Base-by-base conservation (phyloP, 2,113 vertebrate genomes). In the Oriolus oriolus region DNA sequence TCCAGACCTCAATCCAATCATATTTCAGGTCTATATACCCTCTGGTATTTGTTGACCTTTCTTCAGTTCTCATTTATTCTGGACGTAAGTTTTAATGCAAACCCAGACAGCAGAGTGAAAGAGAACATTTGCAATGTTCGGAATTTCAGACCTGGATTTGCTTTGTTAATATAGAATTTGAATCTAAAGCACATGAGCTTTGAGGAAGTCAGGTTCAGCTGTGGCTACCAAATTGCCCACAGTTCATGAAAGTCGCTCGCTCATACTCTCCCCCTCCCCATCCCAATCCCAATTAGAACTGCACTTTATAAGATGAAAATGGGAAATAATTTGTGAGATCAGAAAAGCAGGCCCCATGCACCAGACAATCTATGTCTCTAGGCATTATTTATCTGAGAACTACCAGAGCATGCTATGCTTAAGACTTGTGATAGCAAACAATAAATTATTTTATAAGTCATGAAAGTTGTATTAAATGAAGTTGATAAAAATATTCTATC, bases 221-320 rank as follows among this genome's bases (percentile, higher is more conserved):
- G 31, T 57, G 60, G 53, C 30, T 75, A 59, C 18, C 8, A 52
- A 66, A 71, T 13, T 61, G 27, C 21, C 52, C 20, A 13, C 1
- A 2, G 44, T 19, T 79, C 30, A 35, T 53, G 5, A 33, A 81
- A 90, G 24, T 44, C 70, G 39, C 13, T 73, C 30, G 56, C 14
- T 7, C 21, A 18, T 20, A 33, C 2, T 50, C 14, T 77, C 9
- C 37, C n/a, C 26, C 5, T 79, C 2, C 0, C 22, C 8, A 7
- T 64, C 9, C 44, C 61, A 87, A n/a, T 49, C 10, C 22, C 28
- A 66, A 41, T 56, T 65, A 64, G 16, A 60, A 11, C 14, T 82
- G n/a, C 7, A 63, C 7, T 84, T 81, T 47, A 11, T 13, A 26
- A 37, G 11, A 68, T 16, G 23, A 75, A 90, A 75, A 74, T 35